Conservation (phyloP, 2,113 vertebrate species). For the Suricata suricatta region DNA sequence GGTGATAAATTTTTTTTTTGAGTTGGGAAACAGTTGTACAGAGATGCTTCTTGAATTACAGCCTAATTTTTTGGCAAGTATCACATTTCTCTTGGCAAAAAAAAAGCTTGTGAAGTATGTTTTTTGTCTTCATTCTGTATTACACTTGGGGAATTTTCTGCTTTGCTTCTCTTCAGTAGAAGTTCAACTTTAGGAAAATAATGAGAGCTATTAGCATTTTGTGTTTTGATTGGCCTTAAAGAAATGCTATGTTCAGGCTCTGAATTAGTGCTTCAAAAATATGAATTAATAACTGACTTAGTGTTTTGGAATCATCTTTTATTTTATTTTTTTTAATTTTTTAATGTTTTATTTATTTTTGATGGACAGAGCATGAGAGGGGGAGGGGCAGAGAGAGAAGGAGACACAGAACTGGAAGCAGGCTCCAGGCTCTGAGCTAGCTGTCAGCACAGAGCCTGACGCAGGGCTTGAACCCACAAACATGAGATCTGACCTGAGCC, state of each 20-base stretch:
- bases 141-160: neutral
- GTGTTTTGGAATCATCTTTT: neutral
- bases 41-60: neutral
- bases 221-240: conserved; percentile 9
- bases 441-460: no score
- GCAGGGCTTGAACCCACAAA: no score
- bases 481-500: no score
- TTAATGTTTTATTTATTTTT: no score
- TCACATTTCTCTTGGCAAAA: neutral
- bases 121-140: neutral
- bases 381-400: no score
- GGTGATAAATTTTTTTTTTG: conserved; percentile 4
- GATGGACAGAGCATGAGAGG: no score
- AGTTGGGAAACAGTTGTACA: neutral
- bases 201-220: neutral
- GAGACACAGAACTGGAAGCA: no score
- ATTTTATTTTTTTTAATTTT: neutral
- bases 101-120: neutral
- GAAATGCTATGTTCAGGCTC: neutral
- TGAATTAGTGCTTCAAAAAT: conserved; percentile 31
- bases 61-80: neutral
- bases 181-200: neutral
- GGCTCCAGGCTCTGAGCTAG: no score
- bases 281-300: neutral
- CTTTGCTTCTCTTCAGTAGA: conserved; percentile 24